Base-by-base conservation (phyloP, 2,797 vertebrate species). In the Hippopotamyrus pictus region DNA sequence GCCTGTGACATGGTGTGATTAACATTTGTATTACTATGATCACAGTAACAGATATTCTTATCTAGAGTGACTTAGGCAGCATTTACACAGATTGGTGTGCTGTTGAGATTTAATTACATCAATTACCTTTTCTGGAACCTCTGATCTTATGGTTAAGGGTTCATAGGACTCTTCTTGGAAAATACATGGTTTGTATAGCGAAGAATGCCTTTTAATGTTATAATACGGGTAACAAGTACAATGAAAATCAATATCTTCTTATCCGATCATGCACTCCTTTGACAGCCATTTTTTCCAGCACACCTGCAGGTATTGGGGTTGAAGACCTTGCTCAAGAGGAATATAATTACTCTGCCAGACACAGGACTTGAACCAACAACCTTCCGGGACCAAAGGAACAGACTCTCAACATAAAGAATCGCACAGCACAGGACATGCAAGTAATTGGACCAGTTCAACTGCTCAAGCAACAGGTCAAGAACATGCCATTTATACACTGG, bases 401-500 rank as follows among this genome's bases (percentile, higher is more conserved):
- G 65, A 69, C 65, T 33, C 44, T 22, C 5, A 84, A 25, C 82
- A 3, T 73, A 73, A 4, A 33, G 65, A 79, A 79, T 17, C 37
- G 8, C 7, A 82, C 37, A 82, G 5, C 33, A 82, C 33, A n/a
- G 73, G 14, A 17, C 14, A 79, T 44, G 17, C 37, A 79, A 25
- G 65, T 17, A n/a, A 79, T 7, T 44, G 37, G 73, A 37, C 73
- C 73, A 79, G 41, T 44, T 82, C 76, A 82, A 19, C 37, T 44
- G 41, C 19, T n/a, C 76, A 82, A 46, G 76, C 76, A 46, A n/a
- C 41, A n/a, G 41, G 37, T 46, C 6, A 82, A 44, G 41, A 90
- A 90, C 90, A 90, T 79, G 90, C 92, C 54, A 14, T 48, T 53
- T 50, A 88, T 89, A 90, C 88, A 91, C 54, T 90, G 89, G 85